Evolutionary conservation across 2,888 invertebrate species (phyloP).

Genomic region (Drosophila crucigera): DNA sequence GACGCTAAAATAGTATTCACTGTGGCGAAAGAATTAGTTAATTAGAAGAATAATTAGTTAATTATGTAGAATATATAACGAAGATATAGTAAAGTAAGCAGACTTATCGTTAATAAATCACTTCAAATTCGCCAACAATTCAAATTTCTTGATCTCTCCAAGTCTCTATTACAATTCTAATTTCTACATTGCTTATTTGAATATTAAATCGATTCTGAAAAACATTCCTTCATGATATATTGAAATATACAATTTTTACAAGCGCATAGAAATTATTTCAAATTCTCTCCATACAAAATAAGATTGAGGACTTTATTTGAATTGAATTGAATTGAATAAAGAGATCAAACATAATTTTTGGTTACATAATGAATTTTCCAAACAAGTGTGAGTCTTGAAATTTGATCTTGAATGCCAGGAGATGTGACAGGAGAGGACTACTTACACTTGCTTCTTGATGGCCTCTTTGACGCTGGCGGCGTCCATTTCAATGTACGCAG

Average conservation of each 20-base stretch:
- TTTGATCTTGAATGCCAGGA: slow-evolving; percentile 3
- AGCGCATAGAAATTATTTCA: not conserved
- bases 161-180: not conserved
- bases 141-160: not conserved
- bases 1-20: slow-evolving; percentile 99
- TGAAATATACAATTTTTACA: not conserved
- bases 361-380: not conserved
- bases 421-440: slow-evolving; percentile 58
- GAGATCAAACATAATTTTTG: not conserved
- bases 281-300: not conserved
- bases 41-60: not conserved
- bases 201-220: no score
- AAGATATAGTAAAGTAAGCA: not conserved
- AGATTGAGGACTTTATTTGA: not conserved
- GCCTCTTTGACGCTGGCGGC: slow-evolving; percentile 90
- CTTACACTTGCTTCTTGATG: slow-evolving; percentile 96
- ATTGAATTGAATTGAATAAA: not conserved
- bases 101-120: not conserved
- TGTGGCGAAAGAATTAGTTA: slow-evolving; percentile 84
- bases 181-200: no score
- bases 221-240: not conserved
- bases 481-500: slow-evolving; percentile 85
- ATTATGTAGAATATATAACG: no score
- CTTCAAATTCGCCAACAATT: not conserved
- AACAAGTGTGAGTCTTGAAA: not conserved